Percentiles rank a stretch among this genome's conserved stretches.
phyloP scores from a whole-genome alignment of 2,888 invertebrate genomes.

The Limnephilus rhombicus region DNA sequence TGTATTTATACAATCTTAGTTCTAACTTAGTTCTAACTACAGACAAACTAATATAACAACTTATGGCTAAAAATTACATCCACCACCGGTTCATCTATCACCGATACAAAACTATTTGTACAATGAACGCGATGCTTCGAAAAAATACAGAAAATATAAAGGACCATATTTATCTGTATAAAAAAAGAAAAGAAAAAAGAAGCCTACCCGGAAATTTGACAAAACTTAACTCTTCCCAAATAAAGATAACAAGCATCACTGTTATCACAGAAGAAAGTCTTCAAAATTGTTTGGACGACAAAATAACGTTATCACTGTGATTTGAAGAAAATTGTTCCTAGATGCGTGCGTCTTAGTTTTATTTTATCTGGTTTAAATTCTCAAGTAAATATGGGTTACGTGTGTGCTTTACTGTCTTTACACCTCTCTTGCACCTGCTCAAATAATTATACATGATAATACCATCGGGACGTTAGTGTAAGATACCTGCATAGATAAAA shows the following conservation, averaged over 20 bases:
- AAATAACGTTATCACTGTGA: not conserved
- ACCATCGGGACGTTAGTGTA: slow-evolving; percentile 13
- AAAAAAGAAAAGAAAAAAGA: too few relatives aligned
- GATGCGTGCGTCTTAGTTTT: slow-evolving; percentile 6
- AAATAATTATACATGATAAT: slow-evolving; percentile 37
- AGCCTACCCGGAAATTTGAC: not conserved
- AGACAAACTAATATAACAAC: too few relatives aligned
- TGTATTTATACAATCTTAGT: too few relatives aligned
- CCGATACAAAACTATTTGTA: too few relatives aligned
- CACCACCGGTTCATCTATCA: too few relatives aligned
- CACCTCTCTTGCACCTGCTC: slow-evolving; percentile 41
- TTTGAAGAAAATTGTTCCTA: slow-evolving; percentile 10
- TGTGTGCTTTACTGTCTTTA: slow-evolving; percentile 43
- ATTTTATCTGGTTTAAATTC: slow-evolving; percentile 21
- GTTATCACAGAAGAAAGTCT: not conserved
- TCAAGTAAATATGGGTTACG: slow-evolving; percentile 39
- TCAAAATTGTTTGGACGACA: not conserved
- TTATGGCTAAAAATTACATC: too few relatives aligned
- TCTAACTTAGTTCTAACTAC: too few relatives aligned
- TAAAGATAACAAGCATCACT: not conserved
- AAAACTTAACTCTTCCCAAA: not conserved
- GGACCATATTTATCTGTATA: too few relatives aligned
- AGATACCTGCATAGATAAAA: slow-evolving; percentile 28
- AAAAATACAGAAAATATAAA: too few relatives aligned
- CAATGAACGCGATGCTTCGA: too few relatives aligned